Evolutionary conservation across 1,140 invertebrate genomes (phyloP), one percentile per base, ranked within the genome.

Genomic region (Halotydeus destructor): DNA sequence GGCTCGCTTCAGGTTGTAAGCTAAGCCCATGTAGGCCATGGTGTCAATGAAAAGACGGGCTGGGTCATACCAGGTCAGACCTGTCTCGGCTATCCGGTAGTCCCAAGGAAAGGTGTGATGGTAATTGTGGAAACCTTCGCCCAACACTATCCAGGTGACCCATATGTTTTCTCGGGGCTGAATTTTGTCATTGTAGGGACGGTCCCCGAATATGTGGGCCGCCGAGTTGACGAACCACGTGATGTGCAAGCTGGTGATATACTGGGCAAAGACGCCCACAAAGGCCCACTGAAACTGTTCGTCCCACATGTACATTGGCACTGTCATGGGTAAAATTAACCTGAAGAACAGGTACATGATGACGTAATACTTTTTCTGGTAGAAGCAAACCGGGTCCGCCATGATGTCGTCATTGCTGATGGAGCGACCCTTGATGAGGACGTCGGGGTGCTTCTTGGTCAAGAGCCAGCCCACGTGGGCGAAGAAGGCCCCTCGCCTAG

Each of bases 391-490:
- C 21, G 5, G 5, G 21, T 39, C 38, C 5, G 6, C 12, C 21
- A n/a, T 12, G 5, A 39, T 18, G 21, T 39, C 38, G 27, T 12
- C 5, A 18, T 27, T 24, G 22, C 31, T 6, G 5, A 39, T 9
- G 6, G 38, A 30, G 12, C 14, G 14, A n/a, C 86, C 86, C 55
- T 89, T 89, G 41, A 62, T 64, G 49, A 70, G 81, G 8, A 94
- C 76, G 39, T 85, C 75, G 0, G 82, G 80, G 58, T 93, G 86
- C 60, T 94, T 94, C 45, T 72, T 78, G 46, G 77, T 76, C 16
- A 94, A 57, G 27, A 94, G 62, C 88, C 89, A 96, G 6, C 88
- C 88, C 37, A 93, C 69, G 55, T 94, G 89, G 0, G 86, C 69
- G 60, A 94, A 96, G 67, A 96, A n/a, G n/a, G n/a, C n/a, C n/a